Evolutionary conservation across 2,888 invertebrate species (phyloP), one percentile per base, ranked within the genome.

Genomic region (Heliconius ismenius): DNA sequence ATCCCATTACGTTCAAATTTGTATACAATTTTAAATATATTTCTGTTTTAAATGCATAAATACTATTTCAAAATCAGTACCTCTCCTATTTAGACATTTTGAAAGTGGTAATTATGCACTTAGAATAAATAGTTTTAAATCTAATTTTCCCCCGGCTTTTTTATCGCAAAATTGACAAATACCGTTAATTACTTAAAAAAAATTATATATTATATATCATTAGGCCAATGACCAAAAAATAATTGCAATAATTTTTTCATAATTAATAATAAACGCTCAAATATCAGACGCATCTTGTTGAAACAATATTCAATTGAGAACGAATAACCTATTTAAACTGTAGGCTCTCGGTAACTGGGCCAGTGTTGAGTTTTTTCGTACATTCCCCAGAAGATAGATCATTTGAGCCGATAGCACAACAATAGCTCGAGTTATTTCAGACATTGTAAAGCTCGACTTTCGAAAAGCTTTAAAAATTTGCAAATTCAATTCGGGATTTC

Each of bases 361-460:
- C 70, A 70, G 58, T 70, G 70, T 36, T 36, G 58, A 15, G 1
- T 54, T 70, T 70, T 70, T 70, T 70, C 24, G 4, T 36, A 4
- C 36, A 70, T 24, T 58, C 70, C 58, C 58, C 32, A 70, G 36
- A 54, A 70, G 58, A 70, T 70, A 58, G 39, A 43, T 24, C 67
- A 67, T 67, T 70, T 58, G 58, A 32, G 70, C 58, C 58, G 70
- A 70, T 70, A 70, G 70, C 15, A 36, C 24, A 70, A 70, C 58
- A 70, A 70, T 58, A 58, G 70, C 70, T 36, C 36, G 32, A 70
- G 36, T 58, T 32, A 70, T 70, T 70, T 58, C 49, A 54, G 32
- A 69, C 58, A n/a, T 15, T 70, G 24, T 58, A 36, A 70, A 70
- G 24, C 58, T 70, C 54, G 36, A 67, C 3, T 9, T 43, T 43